A percentile compares a stretch with the other conserved stretches of the same genome.
Evolutionary conservation across 1,140 invertebrate species (phyloP).

Genomic region (Matsumurasca onukii): DNA sequence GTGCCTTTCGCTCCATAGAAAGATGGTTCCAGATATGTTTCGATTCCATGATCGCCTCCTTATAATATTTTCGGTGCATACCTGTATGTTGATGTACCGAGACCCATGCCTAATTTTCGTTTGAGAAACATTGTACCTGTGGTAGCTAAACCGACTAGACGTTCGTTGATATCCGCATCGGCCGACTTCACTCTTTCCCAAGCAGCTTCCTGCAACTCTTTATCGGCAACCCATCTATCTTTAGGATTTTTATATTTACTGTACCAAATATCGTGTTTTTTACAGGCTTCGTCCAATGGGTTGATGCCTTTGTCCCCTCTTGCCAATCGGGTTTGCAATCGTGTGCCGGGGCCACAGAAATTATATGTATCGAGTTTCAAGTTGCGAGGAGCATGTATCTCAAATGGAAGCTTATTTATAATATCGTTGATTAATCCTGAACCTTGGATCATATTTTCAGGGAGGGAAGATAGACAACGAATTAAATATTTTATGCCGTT

Average conservation of each 20-base stretch:
- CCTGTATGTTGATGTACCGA: background rate
- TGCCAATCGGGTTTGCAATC: background rate
- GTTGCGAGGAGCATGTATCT: background rate
- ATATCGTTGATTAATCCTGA: background rate
- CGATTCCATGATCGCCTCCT: too few relatives aligned
- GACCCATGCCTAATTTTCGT: background rate
- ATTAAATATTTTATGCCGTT: background rate
- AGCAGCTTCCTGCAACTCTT: background rate
- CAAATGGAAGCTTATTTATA: background rate
- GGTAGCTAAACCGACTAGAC: background rate
- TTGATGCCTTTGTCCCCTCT: background rate
- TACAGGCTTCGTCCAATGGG: background rate
- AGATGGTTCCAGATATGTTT: too few relatives aligned
- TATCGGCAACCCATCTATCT: background rate
- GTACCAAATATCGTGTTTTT: constrained; percentile 11
- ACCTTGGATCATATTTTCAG: background rate
- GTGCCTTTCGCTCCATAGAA: too few relatives aligned
- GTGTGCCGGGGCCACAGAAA: background rate
- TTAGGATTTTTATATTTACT: background rate
- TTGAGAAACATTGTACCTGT: background rate
- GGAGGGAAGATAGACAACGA: background rate
- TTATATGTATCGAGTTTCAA: constrained; percentile 2
- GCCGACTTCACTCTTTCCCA: background rate
- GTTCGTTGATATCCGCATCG: background rate
- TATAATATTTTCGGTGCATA: too few relatives aligned